These are phyloP conservation scores for Cettia cetti DNA, from an alignment of 2,113 vertebrate species.

Conservation along the genomic window DNA sequence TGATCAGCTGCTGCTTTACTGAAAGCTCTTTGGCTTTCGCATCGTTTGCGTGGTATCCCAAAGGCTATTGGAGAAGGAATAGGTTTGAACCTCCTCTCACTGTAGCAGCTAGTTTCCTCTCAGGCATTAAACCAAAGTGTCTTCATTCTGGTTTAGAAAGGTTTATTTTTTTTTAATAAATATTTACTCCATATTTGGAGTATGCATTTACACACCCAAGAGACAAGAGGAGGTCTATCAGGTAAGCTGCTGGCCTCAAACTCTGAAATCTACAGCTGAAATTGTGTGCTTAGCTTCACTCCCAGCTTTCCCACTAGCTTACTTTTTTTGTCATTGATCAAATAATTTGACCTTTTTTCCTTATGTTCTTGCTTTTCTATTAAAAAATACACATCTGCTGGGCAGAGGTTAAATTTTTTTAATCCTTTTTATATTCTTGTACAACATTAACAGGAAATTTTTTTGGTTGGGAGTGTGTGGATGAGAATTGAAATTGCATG, in stretches of 20 bases:
- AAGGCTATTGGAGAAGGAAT: neutral
- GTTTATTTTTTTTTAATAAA: neutral
- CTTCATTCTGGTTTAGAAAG: neutral
- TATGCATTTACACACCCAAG: neutral
- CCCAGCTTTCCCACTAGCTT: neutral
- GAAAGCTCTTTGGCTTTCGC: neutral
- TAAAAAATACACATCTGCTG: neutral
- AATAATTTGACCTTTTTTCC: neutral
- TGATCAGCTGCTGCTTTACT: neutral
- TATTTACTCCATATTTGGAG: neutral
- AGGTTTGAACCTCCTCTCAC: neutral
- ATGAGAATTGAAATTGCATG: neutral
- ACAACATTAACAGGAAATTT: neutral
- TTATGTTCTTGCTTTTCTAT: neutral
- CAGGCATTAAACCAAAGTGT: neutral
- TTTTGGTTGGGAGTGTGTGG: neutral
- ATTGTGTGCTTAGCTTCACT: neutral
- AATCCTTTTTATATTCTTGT: neutral
- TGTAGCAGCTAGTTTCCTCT: neutral
- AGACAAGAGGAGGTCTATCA: neutral
- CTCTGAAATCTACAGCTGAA: neutral
- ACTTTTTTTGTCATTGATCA: neutral
- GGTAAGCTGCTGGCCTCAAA: neutral
- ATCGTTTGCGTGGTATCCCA: neutral
- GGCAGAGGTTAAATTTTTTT: neutral